Conservation (phyloP, 1,140 invertebrate species). For the Calliphora vicina region DNA sequence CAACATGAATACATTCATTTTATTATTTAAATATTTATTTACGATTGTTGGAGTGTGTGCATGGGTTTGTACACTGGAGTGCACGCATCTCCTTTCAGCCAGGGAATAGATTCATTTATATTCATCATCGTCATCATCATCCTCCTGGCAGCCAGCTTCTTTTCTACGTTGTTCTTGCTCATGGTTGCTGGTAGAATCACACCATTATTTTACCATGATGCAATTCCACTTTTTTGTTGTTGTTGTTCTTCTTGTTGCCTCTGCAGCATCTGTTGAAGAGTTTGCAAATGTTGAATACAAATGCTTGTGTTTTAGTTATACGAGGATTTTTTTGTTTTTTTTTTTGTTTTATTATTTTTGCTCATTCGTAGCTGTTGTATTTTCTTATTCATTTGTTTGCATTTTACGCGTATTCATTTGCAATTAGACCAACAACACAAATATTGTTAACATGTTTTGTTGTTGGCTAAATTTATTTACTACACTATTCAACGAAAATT, state of each 20-base stretch:
- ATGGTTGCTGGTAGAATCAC: neutral
- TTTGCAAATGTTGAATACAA: neutral
- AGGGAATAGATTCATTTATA: neutral
- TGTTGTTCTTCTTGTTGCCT: no score
- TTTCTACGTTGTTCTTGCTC: neutral
- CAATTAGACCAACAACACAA: conserved; percentile 12
- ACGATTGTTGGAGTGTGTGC: neutral
- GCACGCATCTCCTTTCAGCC: neutral
- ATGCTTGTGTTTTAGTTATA: no score
- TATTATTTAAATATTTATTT: neutral
- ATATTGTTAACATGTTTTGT: neutral
- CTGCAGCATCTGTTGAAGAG: neutral
- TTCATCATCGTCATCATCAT: neutral
- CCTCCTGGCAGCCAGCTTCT: neutral
- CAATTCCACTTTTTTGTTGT: no score
- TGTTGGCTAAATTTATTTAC: neutral
- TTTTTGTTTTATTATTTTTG: no score
- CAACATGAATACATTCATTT: neutral
- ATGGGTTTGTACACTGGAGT: neutral
- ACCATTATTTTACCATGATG: neutral
- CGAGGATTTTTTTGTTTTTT: no score
- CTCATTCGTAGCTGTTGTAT: neutral
- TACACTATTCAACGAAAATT: neutral
- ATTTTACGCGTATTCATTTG: conserved; percentile 21
- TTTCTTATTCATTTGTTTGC: neutral